Base-by-base conservation (phyloP, 2,888 invertebrate genomes). In the Galerucella calmariensis region DNA sequence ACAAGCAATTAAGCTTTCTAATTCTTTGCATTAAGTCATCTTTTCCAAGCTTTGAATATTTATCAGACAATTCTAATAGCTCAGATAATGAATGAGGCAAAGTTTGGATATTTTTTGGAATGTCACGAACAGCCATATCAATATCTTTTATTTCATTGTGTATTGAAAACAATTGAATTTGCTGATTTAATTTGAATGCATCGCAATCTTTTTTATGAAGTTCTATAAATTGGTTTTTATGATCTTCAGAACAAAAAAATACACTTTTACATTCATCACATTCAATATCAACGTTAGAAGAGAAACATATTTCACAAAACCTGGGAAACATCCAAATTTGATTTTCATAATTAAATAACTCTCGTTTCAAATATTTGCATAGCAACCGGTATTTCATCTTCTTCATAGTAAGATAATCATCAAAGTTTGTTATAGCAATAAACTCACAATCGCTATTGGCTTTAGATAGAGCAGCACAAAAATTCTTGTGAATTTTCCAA, bases 401-500 rank as follows among this genome's bases (percentile, higher is more conserved):
- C 41, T 78, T 77, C 10, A 67, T 62, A 14, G 59, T 72, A 35
- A 69, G 63, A 48, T 75, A 70, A 56, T 80, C 75, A 14, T 66
- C 72, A 67, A 73, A 80, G 63, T 70, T 75, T 56, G 58, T 63
- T 66, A 78, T 63, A 11, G 63, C 58, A 10, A 24, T 35, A 65
- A 66, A 35, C 24, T 67, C 27, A 24, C 77, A 56, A 53, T 35
- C 59, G 27, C 71, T 35, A 44, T 75, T 71, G 20, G 65, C 67
- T 78, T 79, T 75, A 27, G 80, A 77, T 9, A 80, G 73, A 61
- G 78, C 69, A 66, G 75, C 77, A 85, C 93, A 93, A 81, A 90
- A 88, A 80, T 87, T 87, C 88, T 92, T 94, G 84, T 96, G 95
- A 78, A 88, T 89, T 84, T 92, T 92, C 95, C 95, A 95, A 85